Evolutionary conservation across 2,797 vertebrate species (phyloP).

Genomic region (Argya squamiceps): DNA sequence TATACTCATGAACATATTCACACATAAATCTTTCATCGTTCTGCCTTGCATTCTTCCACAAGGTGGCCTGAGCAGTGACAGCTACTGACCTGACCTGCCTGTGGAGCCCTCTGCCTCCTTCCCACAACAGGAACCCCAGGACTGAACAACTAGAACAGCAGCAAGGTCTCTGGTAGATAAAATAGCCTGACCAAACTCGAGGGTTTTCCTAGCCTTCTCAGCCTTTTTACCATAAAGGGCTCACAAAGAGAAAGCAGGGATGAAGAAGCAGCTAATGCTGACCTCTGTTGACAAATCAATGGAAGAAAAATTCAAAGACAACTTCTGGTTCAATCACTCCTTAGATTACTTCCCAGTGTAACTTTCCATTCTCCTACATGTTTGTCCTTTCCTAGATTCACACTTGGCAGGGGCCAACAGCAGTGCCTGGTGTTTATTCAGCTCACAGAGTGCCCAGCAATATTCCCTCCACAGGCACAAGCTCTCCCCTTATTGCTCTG

Average conservation of each 20-base stretch:
- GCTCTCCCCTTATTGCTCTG: not conserved
- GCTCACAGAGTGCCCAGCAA: not conserved
- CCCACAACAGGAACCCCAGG: not conserved
- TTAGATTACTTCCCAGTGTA: not conserved
- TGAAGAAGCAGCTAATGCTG: conserved; percentile 63
- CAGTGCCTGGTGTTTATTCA: not conserved
- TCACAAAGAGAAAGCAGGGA: not conserved
- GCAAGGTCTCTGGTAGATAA: not conserved
- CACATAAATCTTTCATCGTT: not conserved
- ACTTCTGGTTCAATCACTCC: not conserved
- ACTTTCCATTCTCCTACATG: not conserved
- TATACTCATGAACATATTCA: not conserved
- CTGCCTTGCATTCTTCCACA: not conserved
- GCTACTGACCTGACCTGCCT: not conserved
- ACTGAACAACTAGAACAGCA: not conserved
- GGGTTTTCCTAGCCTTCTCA: not conserved
- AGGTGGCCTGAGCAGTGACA: not conserved
- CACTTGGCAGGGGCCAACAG: not conserved
- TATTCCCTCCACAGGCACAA: not conserved
- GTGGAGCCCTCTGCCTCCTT: not conserved
- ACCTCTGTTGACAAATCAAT: conserved; percentile 64
- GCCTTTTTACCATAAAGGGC: not conserved
- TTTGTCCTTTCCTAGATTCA: not conserved
- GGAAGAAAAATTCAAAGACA: conserved; percentile 34
- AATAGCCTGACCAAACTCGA: not conserved